Base-by-base conservation (phyloP, 2,888 invertebrate genomes). In the Caenorhabditis zanzibari region DNA sequence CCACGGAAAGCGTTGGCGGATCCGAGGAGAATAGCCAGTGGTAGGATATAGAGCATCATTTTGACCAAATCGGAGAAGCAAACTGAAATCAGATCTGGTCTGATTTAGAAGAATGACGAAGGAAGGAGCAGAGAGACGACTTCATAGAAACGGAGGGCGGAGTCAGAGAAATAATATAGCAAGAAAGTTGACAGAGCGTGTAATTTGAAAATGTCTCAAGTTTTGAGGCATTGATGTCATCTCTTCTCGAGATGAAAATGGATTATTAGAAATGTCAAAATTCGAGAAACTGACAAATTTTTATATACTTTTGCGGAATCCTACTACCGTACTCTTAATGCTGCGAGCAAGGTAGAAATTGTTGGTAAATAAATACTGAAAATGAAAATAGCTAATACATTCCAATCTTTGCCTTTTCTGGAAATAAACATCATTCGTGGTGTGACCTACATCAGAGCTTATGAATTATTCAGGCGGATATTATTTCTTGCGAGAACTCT, bases 1-100 rank as follows among this genome's bases (percentile, higher is more conserved):
- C 80, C 80, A 14, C 80, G 72, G 49, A 80, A 80, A 0, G 80
- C 72, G 19, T 56, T 24, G 56, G 58, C 28, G n/a, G 79, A 28
- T 28, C n/a, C 24, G 47, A 72, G 35, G 7, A 69, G 19, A 49
- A 69, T 24, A 26, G 41, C 52, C 41, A 35, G 19, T 4, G 32
- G 6, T 6, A 66, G 22, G 19, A 47, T 22, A 47, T 54, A 41
- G 24, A 38, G 24, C 35, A 54, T 54, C 38, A 47, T 72, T 26
- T 49, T 47, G 14, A 54, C 63, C 63, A 63, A 63, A 44, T 44
- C 24, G 38, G 38, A 19, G 63, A 63, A 16, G 26, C 22, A 66
- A 66, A 6, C 32, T 49, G 47, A 47, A 64, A 47, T 22, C 28
- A 28, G 12, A 19, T n/a, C 28, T 44, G 41, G 26, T 24, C 49